Evolutionary conservation across 2,113 vertebrate genomes (phyloP).

Genomic region (Sardina pilchardus): DNA sequence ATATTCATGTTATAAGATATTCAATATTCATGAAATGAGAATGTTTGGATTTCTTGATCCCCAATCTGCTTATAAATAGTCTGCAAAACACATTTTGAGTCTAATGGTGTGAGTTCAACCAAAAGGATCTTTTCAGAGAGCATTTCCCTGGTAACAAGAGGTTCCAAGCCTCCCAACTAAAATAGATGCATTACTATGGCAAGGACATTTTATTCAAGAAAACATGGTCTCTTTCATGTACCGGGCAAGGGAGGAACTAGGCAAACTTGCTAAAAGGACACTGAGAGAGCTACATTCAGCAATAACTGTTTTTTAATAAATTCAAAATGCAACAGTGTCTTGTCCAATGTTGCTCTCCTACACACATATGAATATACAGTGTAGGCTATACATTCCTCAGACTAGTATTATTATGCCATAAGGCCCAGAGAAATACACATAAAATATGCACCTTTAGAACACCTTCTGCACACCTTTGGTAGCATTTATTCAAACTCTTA

Average conservation of each 20-base stretch:
- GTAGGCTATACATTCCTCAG: neutral
- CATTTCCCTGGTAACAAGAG: neutral
- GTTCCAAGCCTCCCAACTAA: neutral
- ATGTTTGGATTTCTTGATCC: neutral
- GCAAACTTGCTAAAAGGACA: neutral
- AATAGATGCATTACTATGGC: neutral
- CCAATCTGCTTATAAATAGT: neutral
- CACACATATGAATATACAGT: neutral
- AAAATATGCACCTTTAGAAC: neutral
- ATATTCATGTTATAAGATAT: neutral
- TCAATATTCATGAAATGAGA: neutral
- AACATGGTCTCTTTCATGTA: neutral
- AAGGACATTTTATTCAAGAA: neutral
- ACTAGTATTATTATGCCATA: neutral
- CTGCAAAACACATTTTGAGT: neutral
- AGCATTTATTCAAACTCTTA: neutral
- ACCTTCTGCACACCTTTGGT: neutral
- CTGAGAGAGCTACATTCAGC: neutral
- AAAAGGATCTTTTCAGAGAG: neutral
- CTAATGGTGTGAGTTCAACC: too few species aligned
- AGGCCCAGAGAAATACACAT: neutral
- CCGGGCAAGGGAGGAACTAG: neutral
- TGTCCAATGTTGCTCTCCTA: neutral
- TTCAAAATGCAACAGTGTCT: neutral
- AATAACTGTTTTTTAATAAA: neutral